phyloP scores from a whole-genome alignment of 1,140 invertebrate genomes.

The Heliothis virescens region DNA sequence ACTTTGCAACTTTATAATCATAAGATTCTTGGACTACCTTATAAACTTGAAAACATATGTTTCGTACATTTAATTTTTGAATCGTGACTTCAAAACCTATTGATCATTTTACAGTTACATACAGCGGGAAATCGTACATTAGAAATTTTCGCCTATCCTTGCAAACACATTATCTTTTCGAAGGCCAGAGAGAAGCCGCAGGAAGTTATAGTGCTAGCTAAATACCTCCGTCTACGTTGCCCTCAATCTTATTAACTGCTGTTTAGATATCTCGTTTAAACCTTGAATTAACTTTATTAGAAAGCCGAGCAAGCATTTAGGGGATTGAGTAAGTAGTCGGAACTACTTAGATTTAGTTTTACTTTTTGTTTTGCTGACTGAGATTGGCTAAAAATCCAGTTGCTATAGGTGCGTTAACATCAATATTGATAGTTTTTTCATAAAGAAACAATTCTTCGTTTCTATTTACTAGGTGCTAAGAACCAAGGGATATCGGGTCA shows the following conservation, averaged over 20 bases:
- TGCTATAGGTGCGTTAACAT: too few relatives aligned
- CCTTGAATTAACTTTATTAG: conserved; percentile 37
- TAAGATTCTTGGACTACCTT: too few relatives aligned
- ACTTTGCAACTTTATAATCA: too few relatives aligned
- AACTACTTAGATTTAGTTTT: background rate
- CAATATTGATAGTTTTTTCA: too few relatives aligned
- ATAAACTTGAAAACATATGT: too few relatives aligned
- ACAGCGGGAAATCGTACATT: conserved; percentile 9
- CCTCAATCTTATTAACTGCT: conserved; percentile 2
- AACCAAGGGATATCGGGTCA: too few relatives aligned
- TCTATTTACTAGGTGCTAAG: too few relatives aligned
- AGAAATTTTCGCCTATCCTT: conserved; percentile 34
- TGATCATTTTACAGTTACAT: background rate
- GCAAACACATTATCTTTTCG: conserved; percentile 17
- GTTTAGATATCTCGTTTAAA: conserved; percentile 33
- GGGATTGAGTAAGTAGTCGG: conserved; percentile 17
- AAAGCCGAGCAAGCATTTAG: conserved; percentile 16
- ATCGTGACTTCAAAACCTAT: too few relatives aligned
- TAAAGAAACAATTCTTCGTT: too few relatives aligned
- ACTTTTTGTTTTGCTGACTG: too few relatives aligned
- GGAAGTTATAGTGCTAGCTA: conserved; percentile 8
- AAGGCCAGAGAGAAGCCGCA: conserved; percentile 20
- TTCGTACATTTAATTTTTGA: too few relatives aligned
- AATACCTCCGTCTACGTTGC: conserved; percentile 26
- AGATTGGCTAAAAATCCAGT: too few relatives aligned